Percentiles rank a stretch among this genome's conserved stretches.
Conservation (phyloP, 2,797 vertebrate genomes). For the Parauchenoglanis ngamensis region DNA sequence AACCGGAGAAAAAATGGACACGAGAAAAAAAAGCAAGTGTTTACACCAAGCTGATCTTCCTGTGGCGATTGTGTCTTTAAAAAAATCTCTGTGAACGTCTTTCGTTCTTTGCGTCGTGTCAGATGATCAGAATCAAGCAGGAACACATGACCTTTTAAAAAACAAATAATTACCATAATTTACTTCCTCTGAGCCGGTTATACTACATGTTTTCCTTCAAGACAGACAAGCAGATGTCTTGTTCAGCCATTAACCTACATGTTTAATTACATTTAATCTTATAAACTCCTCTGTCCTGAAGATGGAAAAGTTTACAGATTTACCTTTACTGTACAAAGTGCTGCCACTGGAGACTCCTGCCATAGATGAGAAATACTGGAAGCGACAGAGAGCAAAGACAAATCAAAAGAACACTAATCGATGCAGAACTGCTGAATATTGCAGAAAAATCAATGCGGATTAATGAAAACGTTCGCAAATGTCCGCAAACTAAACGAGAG, state of each 20-base stretch:
- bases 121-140: slow-evolving; percentile 16
- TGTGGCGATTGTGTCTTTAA: not conserved
- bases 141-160: not conserved
- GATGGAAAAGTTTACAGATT: too few species aligned
- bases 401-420: not conserved
- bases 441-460: too few species aligned
- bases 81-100: not conserved
- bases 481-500: too few species aligned
- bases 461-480: too few species aligned
- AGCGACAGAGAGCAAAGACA: too few species aligned
- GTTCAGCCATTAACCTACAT: too few species aligned
- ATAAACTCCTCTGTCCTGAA: too few species aligned
- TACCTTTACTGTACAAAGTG: not conserved
- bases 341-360: not conserved
- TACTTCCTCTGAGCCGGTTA: not conserved
- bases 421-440: not conserved
- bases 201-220: too few species aligned
- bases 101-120: not conserved
- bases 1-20: not conserved
- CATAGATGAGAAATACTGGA: not conserved
- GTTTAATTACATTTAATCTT: too few species aligned
- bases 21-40: not conserved
- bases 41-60: slow-evolving; percentile 1
- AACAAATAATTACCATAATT: not conserved
- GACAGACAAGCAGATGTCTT: too few species aligned